Base-by-base conservation (phyloP, 2,888 invertebrate genomes). In the Tuta absoluta region DNA sequence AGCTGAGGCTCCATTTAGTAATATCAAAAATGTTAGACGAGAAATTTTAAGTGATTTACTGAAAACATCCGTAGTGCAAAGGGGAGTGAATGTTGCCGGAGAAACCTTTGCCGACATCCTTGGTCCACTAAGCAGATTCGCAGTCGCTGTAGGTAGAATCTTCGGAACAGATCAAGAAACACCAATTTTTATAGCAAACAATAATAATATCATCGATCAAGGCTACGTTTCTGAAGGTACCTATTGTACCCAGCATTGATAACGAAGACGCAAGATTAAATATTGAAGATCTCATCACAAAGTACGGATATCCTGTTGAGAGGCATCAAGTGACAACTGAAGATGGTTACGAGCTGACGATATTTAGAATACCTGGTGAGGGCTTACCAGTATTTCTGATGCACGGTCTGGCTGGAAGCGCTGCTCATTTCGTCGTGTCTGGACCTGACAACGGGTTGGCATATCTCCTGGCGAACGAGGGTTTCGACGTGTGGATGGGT, bases 401-500 rank as follows among this genome's bases (percentile, higher is more conserved):
- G 85, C 89, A 89, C 62, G 89, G 89, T 0, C 53, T 89, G 41
- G 67, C 84, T 4, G 82, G 83, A 0, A 84, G 86, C 67, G 77
- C 87, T 1, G 87, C 88, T 60, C 87, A 88, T 66, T 89, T 72
- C 58, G 71, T 89, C 2, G 61, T 86, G 11, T 76, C 84, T 0
- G 89, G 89, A 0, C 80, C 81, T 0, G 75, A 77, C 1, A 77
- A 69, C 60, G 82, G 81, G 0, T 71, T 88, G 10, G 86, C 86
- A 0, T 93, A 89, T 69, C 73, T 92, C 0, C 78, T 95, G 1
- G 92, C 94, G 0, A 92, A 93, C 51, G 84, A 91, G 62, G 94
- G 94, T 4, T 95, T 94, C 72, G 95, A 95, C 71, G 94, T 95
- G 0, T 97, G 97, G 97, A 81, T 97, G 81, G 95, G 95, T 0